phyloP scores from a whole-genome alignment of 2,797 vertebrate species.

The Pipistrellus pipistrellus region DNA sequence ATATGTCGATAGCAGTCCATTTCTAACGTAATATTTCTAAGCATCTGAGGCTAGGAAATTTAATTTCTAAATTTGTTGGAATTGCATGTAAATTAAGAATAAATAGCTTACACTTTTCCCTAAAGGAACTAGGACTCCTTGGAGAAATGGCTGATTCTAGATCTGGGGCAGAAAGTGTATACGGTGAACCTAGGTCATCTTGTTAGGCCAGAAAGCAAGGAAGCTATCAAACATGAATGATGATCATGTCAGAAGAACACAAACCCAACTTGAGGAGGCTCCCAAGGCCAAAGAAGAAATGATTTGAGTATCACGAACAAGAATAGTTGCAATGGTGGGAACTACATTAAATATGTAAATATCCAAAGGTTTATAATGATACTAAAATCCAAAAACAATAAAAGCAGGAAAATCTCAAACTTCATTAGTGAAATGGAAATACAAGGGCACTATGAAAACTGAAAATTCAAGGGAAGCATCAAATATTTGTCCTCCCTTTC shows the following conservation, averaged over 20 bases:
- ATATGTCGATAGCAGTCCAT: background rate
- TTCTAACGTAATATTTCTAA: conserved; percentile 41
- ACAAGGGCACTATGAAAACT: background rate
- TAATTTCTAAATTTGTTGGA: conserved; percentile 42
- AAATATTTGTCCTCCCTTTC: background rate
- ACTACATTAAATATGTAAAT: background rate
- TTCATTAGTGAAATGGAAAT: background rate
- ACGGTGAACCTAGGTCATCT: background rate
- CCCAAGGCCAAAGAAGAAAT: background rate
- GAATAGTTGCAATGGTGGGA: background rate
- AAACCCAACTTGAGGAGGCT: background rate
- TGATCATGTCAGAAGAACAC: background rate
- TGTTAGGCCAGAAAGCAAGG: background rate
- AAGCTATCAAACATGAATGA: background rate
- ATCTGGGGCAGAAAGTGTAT: background rate
- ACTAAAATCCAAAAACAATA: background rate
- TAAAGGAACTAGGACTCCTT: background rate
- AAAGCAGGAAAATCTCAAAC: background rate
- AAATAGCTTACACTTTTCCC: background rate
- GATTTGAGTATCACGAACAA: background rate
- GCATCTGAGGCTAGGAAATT: conserved; percentile 23
- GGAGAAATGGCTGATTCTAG: conserved; percentile 13
- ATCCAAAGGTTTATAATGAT: background rate
- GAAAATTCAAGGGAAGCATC: background rate
- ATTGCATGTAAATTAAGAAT: conserved; percentile 43